Conservation (phyloP, 2,888 invertebrate species). For the Laspeyria flexula region DNA sequence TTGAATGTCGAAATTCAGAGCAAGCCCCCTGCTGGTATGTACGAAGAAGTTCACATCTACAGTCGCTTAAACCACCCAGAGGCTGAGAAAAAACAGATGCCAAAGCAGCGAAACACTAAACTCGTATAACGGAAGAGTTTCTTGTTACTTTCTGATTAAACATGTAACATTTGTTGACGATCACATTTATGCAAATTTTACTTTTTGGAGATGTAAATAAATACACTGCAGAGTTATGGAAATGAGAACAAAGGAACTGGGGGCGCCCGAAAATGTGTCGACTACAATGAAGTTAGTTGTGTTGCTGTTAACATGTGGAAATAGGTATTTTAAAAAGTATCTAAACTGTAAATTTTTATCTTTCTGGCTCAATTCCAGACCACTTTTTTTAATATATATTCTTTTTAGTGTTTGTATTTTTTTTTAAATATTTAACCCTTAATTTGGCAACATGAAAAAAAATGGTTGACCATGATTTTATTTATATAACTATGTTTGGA, state of each 20-base stretch:
- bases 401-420: too few species aligned
- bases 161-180: slow-evolving; percentile 16
- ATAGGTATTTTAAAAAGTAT: not conserved
- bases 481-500: too few species aligned
- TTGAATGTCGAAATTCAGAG: too few species aligned
- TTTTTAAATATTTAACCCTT: too few species aligned
- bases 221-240: slow-evolving; percentile 21
- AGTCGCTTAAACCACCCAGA: too few species aligned
- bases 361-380: too few species aligned
- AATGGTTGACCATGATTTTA: too few species aligned
- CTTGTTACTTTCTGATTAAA: slow-evolving; percentile 11
- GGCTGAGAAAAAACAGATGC: slow-evolving; percentile 1
- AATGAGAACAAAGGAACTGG: slow-evolving; percentile 21
- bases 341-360: not conserved
- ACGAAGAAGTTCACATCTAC: too few species aligned
- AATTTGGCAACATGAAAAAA: too few species aligned
- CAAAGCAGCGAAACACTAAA: slow-evolving; percentile 4
- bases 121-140: slow-evolving; percentile 6
- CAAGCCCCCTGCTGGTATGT: too few species aligned
- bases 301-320: not conserved
- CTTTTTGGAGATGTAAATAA: slow-evolving; percentile 28
- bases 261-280: slow-evolving; percentile 17
- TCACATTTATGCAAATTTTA: slow-evolving; percentile 19
- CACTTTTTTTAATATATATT: too few species aligned
- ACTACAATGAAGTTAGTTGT: slow-evolving; percentile 7